These are phyloP conservation scores for Drosophila anomalata DNA, from an alignment of 2,888 invertebrate genomes.

Conservation along the genomic window DNA sequence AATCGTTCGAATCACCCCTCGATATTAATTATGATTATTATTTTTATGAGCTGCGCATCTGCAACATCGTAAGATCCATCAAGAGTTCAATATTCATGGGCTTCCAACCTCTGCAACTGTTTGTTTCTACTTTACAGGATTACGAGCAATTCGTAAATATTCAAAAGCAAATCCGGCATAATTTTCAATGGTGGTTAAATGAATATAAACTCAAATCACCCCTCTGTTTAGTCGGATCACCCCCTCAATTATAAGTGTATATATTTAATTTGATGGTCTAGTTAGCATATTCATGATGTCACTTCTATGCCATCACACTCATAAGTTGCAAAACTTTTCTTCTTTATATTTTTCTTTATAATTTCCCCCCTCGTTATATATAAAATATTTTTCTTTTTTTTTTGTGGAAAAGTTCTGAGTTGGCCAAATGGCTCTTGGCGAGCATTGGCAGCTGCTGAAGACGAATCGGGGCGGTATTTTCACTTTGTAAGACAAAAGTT, in stretches of 20 bases:
- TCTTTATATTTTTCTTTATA: conserved; percentile 5
- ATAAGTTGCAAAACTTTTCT: conserved; percentile 39
- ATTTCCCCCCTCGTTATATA: conserved; percentile 10
- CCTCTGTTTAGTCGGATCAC: conserved; percentile 4
- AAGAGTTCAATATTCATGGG: conserved; percentile 4
- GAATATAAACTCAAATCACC: conserved; percentile 16
- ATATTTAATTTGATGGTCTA: conserved; percentile 43
- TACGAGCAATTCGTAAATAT: conserved; percentile 11
- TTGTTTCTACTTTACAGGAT: not conserved
- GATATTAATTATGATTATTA: conserved; percentile 64
- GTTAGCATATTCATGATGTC: conserved; percentile 41
- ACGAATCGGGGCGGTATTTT: conserved; percentile 56
- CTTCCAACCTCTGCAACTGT: not conserved
- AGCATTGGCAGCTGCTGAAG: conserved; percentile 60
- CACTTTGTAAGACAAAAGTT: conserved; percentile 71
- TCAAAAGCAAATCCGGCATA: conserved; percentile 13
- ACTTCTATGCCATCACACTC: conserved; percentile 30
- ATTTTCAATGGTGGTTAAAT: conserved; percentile 17
- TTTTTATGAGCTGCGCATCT: conserved; percentile 68
- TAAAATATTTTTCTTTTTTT: not conserved
- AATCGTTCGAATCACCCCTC: conserved; percentile 50
- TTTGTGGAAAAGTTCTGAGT: conserved; percentile 45
- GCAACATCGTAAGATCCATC: conserved; percentile 33
- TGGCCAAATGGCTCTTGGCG: conserved; percentile 29
- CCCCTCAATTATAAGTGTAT: conserved; percentile 39